Evolutionary conservation across 2,888 invertebrate genomes (phyloP), one percentile per base, ranked within the genome.

Genomic region (Dendrolimus houi): DNA sequence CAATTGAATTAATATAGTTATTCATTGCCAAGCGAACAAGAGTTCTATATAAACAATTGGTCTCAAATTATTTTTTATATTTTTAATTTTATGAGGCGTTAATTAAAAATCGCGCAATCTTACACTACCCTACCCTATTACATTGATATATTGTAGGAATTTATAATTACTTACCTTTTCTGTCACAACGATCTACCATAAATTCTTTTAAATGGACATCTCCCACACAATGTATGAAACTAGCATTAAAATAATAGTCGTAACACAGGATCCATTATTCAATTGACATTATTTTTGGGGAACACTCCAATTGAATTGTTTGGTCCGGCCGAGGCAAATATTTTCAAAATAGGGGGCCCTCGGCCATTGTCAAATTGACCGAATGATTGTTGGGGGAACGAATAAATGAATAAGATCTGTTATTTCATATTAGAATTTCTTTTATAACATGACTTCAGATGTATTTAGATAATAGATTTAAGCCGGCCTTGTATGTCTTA

Each of bases 341-440:
- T 88, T 88, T 86, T 86, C 75, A 85, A 89, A 88, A 86, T 75
- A 82, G 83, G 85, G 83, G 79, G 70, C 74, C 75, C 60, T 56
- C 54, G 61, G 70, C 76, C 64, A 84, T 88, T 87, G 86, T 88
- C 83, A 87, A 89, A 89, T 88, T 88, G 89, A 86, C 85, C 87
- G 85, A 71, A 79, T 84, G 84, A 87, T 85, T 82, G 77, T 69
- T 63, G 69, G 75, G 85, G 83, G 79, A 70, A 12, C 70, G 66
- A 64, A 63, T 70, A 71, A 69, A 71, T 72, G 70, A 69, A 70
- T 72, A 63, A 64, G 67, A 67, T 66, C 60, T 64, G 64, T 66
- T 65, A 63, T 64, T 58, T 60, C 62, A 62, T 70, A 68, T 64
- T 61, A 60, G 61, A 47, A 47, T 47, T 47, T 47, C 9, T 47